Evolutionary conservation across 2,888 invertebrate genomes (phyloP), one percentile per base, ranked within the genome.

Genomic region (Agrypnus murinus): DNA sequence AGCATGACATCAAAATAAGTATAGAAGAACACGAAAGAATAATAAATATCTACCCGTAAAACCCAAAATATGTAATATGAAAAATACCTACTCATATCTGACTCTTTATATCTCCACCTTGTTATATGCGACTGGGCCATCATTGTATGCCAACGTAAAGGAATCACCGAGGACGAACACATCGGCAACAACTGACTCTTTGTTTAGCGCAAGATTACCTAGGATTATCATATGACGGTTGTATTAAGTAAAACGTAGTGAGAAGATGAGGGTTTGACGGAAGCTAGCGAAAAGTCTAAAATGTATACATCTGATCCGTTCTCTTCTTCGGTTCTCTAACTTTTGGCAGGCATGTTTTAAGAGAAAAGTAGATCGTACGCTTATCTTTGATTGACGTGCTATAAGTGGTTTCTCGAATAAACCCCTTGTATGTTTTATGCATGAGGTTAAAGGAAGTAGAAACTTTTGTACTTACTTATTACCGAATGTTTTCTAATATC

Each of bases 401-500:
- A 15, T 43, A 34, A n/a, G 50, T 31, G n/a, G 64, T 55, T 34
- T 32, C 15, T 55, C 55, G 12, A 38, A 31, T 19, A 53, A 38
- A 55, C 32, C 25, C 40, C 38, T 4, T 3, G 10, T 32, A 43
- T 64, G 34, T 38, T 64, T 55, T 53, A 53, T 64, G 36, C 55
- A 34, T n/a, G 14, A n/a, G 5, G 5, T 15, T 17, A 3, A 5
- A 7, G 40, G 7, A 12, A 7, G 2, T 7, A 4, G 36, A 34
- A 34, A 15, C 7, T 15, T 6, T 48, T 55, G 53, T 77, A 85
- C 89, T 89, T 85, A 94, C 94, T 93, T 82, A 90, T 90, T 63
- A 92, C 92, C 40, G 92, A 92, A 80, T 90, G 91, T 75, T 90
- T 92, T 82, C 91, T 91, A 75, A 91, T 87, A 82, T 94, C 94